Evolutionary conservation across 2,113 vertebrate genomes (phyloP).

Genomic region (Alethe castanea): DNA sequence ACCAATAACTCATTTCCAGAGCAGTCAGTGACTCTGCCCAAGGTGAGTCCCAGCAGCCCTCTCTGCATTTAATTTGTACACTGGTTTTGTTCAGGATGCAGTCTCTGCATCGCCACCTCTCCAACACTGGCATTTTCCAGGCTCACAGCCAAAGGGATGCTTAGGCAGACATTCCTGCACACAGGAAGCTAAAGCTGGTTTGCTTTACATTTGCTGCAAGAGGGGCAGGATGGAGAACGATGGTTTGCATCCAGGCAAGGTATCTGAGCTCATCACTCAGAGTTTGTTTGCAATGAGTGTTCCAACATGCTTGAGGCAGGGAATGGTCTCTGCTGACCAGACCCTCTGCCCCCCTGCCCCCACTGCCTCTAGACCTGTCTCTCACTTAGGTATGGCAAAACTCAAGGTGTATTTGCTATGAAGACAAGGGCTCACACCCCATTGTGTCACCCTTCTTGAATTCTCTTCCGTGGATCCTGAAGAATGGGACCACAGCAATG

Average conservation of each 20-base stretch:
- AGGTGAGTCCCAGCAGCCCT: not conserved
- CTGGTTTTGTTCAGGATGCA: not conserved
- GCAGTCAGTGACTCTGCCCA: not conserved
- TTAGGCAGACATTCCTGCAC: not conserved
- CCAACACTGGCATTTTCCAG: not conserved
- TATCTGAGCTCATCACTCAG: not conserved
- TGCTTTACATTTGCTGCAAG: not conserved
- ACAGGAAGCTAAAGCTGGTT: not conserved
- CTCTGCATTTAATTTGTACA: not conserved
- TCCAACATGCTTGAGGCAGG: rapidly evolving
- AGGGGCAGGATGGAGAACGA: not conserved
- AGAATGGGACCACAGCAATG: not conserved
- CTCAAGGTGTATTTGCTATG: not conserved
- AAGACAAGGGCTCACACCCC: not conserved
- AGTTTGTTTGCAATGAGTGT: not conserved
- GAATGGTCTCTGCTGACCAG: not conserved
- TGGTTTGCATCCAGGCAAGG: not conserved
- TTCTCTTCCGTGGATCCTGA: not conserved
- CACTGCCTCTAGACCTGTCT: not conserved
- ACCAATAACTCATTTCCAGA: not conserved
- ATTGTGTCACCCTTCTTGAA: not conserved
- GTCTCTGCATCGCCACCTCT: not conserved
- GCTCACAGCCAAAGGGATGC: not conserved
- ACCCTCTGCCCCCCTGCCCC: not conserved
- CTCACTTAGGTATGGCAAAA: not conserved